Evolutionary conservation across 1,140 invertebrate species (phyloP).

Genomic region (Hyles vespertilio): DNA sequence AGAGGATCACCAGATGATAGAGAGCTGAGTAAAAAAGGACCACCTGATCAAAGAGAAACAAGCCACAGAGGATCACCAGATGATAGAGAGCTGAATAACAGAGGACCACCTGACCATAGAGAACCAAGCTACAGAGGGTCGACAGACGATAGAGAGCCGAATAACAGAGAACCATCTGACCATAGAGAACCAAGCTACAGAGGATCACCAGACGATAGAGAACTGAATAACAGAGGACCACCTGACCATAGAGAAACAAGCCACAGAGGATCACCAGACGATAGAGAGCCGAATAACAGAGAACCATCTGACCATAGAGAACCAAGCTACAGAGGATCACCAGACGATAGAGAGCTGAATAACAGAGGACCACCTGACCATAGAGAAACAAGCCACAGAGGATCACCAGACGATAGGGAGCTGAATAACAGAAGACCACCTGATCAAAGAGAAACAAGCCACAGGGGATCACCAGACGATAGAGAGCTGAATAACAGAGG

Average conservation of each 20-base stretch:
- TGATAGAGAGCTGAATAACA: not conserved
- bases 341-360: not conserved
- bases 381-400: too few relatives aligned
- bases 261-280: not conserved
- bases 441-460: too few relatives aligned
- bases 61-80: not conserved
- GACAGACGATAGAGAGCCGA: not conserved
- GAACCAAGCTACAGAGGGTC: not conserved
- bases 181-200: constrained; percentile 4
- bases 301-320: not conserved
- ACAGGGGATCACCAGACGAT: too few relatives aligned
- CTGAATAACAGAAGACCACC: too few relatives aligned
- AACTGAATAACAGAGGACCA: constrained; percentile 12
- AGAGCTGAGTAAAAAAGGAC: not conserved
- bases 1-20: not conserved
- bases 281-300: constrained; percentile 8
- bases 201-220: constrained; percentile 12
- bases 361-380: too few relatives aligned
- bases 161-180: constrained; percentile 5
- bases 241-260: not conserved
- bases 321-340: constrained; percentile 5
- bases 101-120: not conserved
- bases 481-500: too few relatives aligned
- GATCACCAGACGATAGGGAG: too few relatives aligned
- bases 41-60: constrained; percentile 1